Percentiles rank a stretch among this genome's conserved stretches.
Conservation (phyloP, 2,113 vertebrate species). For the Aspiorhynchus laticeps region DNA sequence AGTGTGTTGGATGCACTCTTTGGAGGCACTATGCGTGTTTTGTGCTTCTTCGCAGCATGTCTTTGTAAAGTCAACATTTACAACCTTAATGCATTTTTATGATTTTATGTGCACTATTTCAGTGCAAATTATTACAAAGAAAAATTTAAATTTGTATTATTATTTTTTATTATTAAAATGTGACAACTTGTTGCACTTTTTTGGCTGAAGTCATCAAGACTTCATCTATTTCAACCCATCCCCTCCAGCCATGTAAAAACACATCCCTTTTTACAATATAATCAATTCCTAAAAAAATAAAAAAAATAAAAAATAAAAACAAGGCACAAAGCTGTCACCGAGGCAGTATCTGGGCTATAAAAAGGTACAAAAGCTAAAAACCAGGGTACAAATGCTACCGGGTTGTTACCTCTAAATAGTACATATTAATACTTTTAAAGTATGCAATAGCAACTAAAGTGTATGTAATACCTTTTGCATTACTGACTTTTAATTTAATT, state of each 20-base stretch:
- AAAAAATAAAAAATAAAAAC: too few species aligned
- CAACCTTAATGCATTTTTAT: not conserved
- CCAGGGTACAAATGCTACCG: too few species aligned
- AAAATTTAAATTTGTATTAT: not conserved
- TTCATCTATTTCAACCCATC: not conserved
- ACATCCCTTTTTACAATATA: not conserved
- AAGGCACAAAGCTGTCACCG: too few species aligned
- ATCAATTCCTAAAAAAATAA: not conserved
- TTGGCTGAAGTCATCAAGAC: not conserved
- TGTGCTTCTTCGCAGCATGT: not conserved
- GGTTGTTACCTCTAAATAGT: too few species aligned
- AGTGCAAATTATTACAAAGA: not conserved
- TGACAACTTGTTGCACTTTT: not conserved
- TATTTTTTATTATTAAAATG: not conserved
- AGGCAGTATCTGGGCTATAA: too few species aligned
- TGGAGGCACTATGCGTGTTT: not conserved
- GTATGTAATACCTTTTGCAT: too few species aligned
- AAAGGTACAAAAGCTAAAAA: too few species aligned
- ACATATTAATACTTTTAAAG: too few species aligned
- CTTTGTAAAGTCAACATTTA: not conserved
- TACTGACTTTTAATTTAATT: too few species aligned
- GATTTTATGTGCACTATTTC: not conserved
- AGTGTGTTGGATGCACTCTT: slow-evolving; percentile 13
- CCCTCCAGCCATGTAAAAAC: not conserved
- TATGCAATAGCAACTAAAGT: too few species aligned